A percentile compares a stretch with the other conserved stretches of the same genome.
These are phyloP conservation scores for Rhynchonema sp. DNA, from an alignment of 2,888 invertebrate genomes.

Conservation along the genomic window DNA sequence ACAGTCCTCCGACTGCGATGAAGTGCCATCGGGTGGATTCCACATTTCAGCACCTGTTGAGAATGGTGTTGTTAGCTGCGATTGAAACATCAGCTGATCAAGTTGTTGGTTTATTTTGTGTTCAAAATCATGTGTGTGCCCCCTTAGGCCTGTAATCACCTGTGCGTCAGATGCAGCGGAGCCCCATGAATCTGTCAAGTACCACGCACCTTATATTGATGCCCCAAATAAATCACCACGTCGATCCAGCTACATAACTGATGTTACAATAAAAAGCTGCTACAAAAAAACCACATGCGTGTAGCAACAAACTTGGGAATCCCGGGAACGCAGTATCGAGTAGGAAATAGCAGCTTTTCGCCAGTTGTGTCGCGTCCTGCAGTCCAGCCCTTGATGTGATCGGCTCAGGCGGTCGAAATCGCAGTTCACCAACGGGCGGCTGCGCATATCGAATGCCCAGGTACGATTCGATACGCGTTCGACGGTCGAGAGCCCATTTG, in stretches of 20 bases:
- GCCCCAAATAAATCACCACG: no score
- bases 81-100: no score
- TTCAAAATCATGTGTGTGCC: no score
- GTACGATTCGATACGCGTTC: no score
- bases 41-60: slow-evolving; percentile 71
- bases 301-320: background rate
- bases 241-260: no score
- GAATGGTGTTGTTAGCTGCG: no score
- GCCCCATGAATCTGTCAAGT: no score
- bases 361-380: background rate
- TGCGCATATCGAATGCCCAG: background rate
- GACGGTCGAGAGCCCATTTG: no score
- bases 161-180: no score
- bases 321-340: background rate
- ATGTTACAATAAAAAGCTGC: background rate
- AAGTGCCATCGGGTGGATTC: slow-evolving; percentile 79
- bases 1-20: slow-evolving; percentile 64
- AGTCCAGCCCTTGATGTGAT: background rate
- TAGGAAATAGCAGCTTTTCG: background rate
- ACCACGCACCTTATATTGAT: no score
- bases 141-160: no score
- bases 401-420: background rate
- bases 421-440: background rate
- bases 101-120: no score
- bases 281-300: background rate